These are phyloP conservation scores for Chionis minor DNA, from an alignment of 2,113 vertebrate species.

Conservation along the genomic window DNA sequence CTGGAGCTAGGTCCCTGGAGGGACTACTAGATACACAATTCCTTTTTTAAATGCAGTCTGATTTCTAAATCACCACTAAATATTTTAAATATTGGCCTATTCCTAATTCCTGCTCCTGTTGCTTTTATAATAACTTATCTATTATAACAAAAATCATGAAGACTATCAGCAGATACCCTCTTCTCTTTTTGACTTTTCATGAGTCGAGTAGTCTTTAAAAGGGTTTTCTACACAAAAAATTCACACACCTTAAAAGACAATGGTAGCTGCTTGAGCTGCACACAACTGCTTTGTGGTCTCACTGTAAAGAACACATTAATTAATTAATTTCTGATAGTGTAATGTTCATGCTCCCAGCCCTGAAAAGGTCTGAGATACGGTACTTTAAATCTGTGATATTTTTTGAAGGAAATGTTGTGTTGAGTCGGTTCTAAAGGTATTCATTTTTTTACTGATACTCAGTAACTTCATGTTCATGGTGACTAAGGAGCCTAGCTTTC, in stretches of 20 bases:
- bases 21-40: background rate
- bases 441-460: background rate
- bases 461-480: background rate
- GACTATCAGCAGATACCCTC: background rate
- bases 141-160: background rate
- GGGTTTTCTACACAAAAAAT: background rate
- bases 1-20: background rate
- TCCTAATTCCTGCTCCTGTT: background rate
- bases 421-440: background rate
- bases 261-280: background rate
- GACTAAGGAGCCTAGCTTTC: background rate
- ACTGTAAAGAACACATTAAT: background rate
- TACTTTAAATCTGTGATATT: background rate
- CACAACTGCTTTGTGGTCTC: background rate
- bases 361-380: background rate
- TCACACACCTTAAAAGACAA: background rate
- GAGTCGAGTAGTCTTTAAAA: background rate
- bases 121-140: background rate
- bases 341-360: background rate
- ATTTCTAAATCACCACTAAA: background rate
- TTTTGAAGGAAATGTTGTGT: background rate
- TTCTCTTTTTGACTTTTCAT: background rate
- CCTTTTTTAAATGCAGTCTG: background rate
- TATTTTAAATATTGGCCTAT: background rate
- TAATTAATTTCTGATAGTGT: background rate